These are phyloP conservation scores for Poeciliopsis paucimaculata DNA, from an alignment of 2,797 vertebrate species.

Conservation along the genomic window DNA sequence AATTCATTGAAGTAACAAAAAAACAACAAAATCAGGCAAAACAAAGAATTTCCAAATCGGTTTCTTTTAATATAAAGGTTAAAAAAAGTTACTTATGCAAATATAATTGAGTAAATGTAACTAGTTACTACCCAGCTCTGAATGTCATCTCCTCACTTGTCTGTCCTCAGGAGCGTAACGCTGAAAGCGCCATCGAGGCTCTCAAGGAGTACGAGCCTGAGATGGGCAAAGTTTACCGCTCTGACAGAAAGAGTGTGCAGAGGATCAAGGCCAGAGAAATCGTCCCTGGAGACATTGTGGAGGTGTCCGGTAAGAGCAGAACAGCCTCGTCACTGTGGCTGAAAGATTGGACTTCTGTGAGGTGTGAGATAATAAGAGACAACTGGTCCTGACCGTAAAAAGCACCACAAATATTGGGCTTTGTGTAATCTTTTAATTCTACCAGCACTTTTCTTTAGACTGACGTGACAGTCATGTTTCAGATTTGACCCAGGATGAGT, in stretches of 20 bases:
- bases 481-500: background rate
- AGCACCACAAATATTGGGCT: background rate
- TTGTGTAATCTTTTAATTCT: background rate
- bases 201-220: constrained; percentile 95
- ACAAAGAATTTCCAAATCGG: too few relatives aligned
- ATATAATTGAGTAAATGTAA: too few relatives aligned
- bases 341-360: background rate
- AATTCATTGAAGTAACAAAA: too few relatives aligned
- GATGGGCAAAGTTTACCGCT: constrained; percentile 93
- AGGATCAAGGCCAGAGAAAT: constrained; percentile 92
- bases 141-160: too few relatives aligned
- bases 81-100: too few relatives aligned
- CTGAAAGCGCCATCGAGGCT: constrained; percentile 93
- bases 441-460: background rate
- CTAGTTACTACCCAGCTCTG: too few relatives aligned
- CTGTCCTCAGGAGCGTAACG: constrained; percentile 86
- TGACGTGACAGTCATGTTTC: background rate
- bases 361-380: background rate
- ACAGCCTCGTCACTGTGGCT: background rate
- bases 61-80: too few relatives aligned
- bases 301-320: constrained; percentile 85
- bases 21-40: too few relatives aligned
- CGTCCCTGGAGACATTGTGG: constrained; percentile 91
- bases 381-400: background rate
- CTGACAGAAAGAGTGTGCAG: constrained; percentile 92